Evolutionary conservation across 2,797 vertebrate genomes (phyloP), one percentile per base, ranked within the genome.

Genomic region (Scolopax rusticola): DNA sequence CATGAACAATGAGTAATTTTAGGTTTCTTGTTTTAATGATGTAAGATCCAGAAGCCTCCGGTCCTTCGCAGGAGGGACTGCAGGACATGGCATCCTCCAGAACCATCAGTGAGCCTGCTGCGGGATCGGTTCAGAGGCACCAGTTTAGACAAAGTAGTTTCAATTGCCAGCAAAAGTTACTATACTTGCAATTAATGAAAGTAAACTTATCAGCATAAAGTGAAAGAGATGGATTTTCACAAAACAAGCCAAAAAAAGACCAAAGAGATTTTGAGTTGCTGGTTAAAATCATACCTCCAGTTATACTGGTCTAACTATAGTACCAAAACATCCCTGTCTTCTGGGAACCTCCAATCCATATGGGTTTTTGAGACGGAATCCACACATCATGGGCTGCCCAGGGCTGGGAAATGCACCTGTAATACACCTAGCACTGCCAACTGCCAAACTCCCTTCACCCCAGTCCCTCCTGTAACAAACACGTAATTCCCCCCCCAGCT

Each of bases 1-100:
- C 79, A 77, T 43, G 76, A 75, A 91, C 73, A 89, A 88, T 86
- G 56, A 83, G 63, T 88, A 75, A 87, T 85, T 83, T 75, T 68
- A 84, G 33, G 33, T n/a, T 57, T 78, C 13, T 70, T 87, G 82
- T 92, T 73, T 61, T 23, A 59, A 84, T 28, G 7, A 33, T 21
- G 5, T 6, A 68, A 90, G 40, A 70, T 36, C 28, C 63, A 65
- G 82, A 91, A 79, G 48, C 20, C 53, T 53, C 48, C 43, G 21
- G 51, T 67, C 71, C 65, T 68, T 38, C 25, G 15, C 4, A 6
- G 15, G 48, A 45, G 9, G 16, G 41, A 48, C 32, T 47, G 25
- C 28, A 79, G 38, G n/a, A 76, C 56, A 77, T 0, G 0, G 45
- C 32, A 83, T 45, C 59, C 24, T 70, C 36, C 40, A 87, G 51